phyloP scores from a whole-genome alignment of 2,888 invertebrate genomes.

The Germaria angustata region DNA sequence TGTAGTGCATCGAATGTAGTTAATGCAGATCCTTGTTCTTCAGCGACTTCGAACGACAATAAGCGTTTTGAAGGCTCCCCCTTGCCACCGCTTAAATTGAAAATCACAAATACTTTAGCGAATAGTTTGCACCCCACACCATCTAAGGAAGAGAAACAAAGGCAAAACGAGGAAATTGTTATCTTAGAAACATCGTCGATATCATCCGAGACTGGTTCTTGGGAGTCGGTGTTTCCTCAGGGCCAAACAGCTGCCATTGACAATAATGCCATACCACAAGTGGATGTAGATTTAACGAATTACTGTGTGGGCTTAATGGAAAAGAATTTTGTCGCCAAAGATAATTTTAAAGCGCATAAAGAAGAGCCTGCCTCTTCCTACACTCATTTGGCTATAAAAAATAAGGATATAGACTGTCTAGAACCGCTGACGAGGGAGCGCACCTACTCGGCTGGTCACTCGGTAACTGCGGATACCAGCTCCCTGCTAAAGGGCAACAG shows the following conservation, averaged over 20 bases:
- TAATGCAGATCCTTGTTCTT: conserved; percentile 39
- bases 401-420: conserved; percentile 43
- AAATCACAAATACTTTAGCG: conserved; percentile 56
- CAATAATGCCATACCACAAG: conserved; percentile 31
- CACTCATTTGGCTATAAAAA: conserved; percentile 24
- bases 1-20: conserved; percentile 33
- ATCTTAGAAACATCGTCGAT: conserved; percentile 84
- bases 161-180: conserved; percentile 84
- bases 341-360: conserved; percentile 36
- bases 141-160: conserved; percentile 83
- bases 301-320: conserved; percentile 80
- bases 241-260: conserved; percentile 28
- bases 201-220: conserved; percentile 84
- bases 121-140: conserved; percentile 69
- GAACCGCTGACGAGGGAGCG: conserved; percentile 66
- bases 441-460: conserved; percentile 69
- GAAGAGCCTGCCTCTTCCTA: conserved; percentile 48
- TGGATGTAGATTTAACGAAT: conserved; percentile 77
- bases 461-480: conserved; percentile 68
- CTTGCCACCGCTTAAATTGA: conserved; percentile 59
- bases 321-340: conserved; percentile 54
- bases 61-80: conserved; percentile 71
- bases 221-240: conserved; percentile 83
- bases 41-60: conserved; percentile 70
- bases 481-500: conserved; percentile 71